Evolutionary conservation across 1,140 invertebrate genomes (phyloP), one percentile per base, ranked within the genome.

Genomic region (Scylla paramamosain): DNA sequence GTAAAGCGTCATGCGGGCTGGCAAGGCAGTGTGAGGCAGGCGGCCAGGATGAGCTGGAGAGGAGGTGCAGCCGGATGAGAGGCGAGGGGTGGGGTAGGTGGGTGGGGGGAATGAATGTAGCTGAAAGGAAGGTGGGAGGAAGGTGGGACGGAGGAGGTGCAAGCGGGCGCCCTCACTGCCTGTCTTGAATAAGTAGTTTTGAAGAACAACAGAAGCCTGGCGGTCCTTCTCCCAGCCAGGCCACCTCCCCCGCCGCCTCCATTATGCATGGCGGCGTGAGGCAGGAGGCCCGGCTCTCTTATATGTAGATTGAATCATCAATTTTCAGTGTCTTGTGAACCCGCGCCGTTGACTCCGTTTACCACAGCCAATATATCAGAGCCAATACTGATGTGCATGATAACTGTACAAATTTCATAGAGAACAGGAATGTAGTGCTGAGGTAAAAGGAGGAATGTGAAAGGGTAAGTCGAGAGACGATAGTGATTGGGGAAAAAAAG

Each of bases 291-390:
- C 67, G 67, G 67, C 67, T 6, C 67, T 77, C 67, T 77, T 77
- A 77, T 77, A 77, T 77, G 67, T 77, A 77, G 67, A 77, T 77
- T 77, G 67, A 77, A 77, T 77, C 67, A 77, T 77, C 67, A 77
- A 77, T 77, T 77, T 77, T 77, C 67, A 77, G 67, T 77, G 67
- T 77, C 67, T 77, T 77, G 67, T 77, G 67, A 77, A 77, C 67
- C 67, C 67, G 1, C 67, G 67, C 67, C 67, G 67, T 77, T 77
- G 67, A 77, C 67, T 77, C 67, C 67, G 67, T 77, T 77, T 77
- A 77, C n/a, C 67, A 77, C 67, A 77, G 67, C 16, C 67, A n/a
- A 77, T 77, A 77, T 77, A 77, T 77, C 67, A 25, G 25, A 20
- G n/a, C 25, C 20, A 88, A 32, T 29, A 29, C 29, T 25, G 31